Conservation (phyloP, 1,140 invertebrate genomes). For the Linepithema humile region DNA sequence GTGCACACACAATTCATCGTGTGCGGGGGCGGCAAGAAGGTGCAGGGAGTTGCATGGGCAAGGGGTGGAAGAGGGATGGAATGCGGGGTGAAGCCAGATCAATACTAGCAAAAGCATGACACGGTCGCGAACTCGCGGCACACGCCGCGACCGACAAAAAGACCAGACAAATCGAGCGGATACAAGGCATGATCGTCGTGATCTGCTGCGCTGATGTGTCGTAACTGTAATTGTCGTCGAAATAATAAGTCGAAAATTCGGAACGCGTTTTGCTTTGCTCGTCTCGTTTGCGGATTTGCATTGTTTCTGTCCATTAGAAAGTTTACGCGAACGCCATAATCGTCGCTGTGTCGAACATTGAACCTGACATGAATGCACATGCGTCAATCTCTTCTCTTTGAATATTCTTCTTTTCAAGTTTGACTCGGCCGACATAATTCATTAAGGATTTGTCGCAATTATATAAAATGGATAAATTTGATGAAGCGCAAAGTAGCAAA, state of each 20-base stretch:
- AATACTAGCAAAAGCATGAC: slow-evolving; percentile 72
- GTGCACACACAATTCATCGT: slow-evolving; percentile 31
- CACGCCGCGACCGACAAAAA: slow-evolving; percentile 54
- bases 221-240: not conserved
- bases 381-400: not conserved
- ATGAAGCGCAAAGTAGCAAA: not conserved
- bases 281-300: not conserved
- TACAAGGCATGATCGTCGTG: not conserved
- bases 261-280: not conserved
- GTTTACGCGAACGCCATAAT: not conserved
- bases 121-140: slow-evolving; percentile 69
- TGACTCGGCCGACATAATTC: not conserved
- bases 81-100: slow-evolving; percentile 71
- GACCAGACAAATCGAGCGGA: slow-evolving; percentile 4
- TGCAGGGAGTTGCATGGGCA: slow-evolving; percentile 54
- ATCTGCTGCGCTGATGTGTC: not conserved
- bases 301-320: not conserved
- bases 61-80: slow-evolving; percentile 36
- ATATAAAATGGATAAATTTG: not conserved
- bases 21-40: slow-evolving; percentile 20
- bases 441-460: not conserved
- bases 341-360: not conserved
- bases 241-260: slow-evolving; percentile 14
- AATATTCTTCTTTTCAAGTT: not conserved
- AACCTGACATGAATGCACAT: not conserved